phyloP scores from a whole-genome alignment of 2,113 vertebrate species.

The Sinocyclocheilus rhinocerous region DNA sequence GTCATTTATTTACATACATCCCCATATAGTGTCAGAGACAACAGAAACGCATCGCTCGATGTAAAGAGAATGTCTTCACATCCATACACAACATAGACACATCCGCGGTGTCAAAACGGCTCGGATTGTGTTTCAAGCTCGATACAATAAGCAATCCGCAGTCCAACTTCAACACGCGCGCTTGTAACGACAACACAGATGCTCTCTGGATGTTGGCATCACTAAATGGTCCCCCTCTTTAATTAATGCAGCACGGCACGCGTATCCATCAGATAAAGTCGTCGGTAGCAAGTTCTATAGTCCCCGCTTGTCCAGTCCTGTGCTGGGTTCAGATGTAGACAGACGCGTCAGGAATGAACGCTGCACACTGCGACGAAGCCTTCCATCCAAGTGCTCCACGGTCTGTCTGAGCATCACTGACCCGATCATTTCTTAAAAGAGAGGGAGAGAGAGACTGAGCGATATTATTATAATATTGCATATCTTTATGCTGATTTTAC shows the following conservation, averaged over 20 bases:
- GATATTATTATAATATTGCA: not conserved
- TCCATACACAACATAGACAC: not conserved
- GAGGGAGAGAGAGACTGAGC: constrained; percentile 18
- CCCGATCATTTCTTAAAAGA: not conserved
- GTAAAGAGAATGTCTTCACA: not conserved
- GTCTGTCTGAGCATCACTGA: constrained; percentile 18
- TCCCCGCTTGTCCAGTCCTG: constrained; percentile 35
- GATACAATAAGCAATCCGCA: not conserved
- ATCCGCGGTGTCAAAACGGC: constrained; percentile 1
- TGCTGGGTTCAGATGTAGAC: not conserved
- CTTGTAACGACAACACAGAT: not conserved
- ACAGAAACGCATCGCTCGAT: constrained; percentile 4
- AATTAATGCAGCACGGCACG: constrained; percentile 2
- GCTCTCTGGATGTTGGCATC: constrained; percentile 25
- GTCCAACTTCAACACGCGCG: constrained; percentile 19
- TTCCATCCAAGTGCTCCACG: not conserved
- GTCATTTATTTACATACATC: not conserved
- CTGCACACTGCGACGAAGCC: constrained; percentile 34
- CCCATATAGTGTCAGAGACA: not conserved
- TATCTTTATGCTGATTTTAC: not conserved
- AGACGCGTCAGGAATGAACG: constrained; percentile 8
- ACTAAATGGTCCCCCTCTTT: not conserved
- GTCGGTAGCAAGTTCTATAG: constrained; percentile 2
- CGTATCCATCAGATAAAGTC: not conserved
- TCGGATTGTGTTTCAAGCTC: constrained; percentile 4